Base-by-base conservation (phyloP, 1,140 invertebrate species). In the Leucophenga varia region DNA sequence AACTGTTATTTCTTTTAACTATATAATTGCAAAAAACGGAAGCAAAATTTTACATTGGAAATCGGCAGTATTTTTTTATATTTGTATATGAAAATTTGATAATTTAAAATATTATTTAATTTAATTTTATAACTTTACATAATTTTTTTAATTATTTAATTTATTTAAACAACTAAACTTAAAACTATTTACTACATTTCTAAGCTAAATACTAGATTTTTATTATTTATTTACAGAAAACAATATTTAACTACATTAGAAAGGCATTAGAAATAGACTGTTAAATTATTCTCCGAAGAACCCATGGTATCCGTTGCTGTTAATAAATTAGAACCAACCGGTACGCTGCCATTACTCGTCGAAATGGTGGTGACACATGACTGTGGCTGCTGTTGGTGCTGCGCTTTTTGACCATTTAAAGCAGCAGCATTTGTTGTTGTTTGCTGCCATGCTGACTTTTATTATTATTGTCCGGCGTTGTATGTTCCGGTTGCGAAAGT, bases 231-330 rank as follows among this genome's bases (percentile, higher is more conserved):
- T n/a, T n/a, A n/a, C n/a, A n/a, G n/a, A n/a, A n/a, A n/a, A n/a
- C n/a, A n/a, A n/a, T n/a, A n/a, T n/a, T n/a, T n/a, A n/a, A n/a
- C n/a, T n/a, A n/a, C n/a, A n/a, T n/a, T n/a, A n/a, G n/a, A n/a
- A n/a, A n/a, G n/a, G 28, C 3, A 19, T 53, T 49, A 57, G 46
- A 57, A 57, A 45, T 74, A 74, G 38, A 74, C 72, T 30, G 72
- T 74, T 54, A 74, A 56, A 50, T 74, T 74, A 57, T 74, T 74
- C 49, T 74, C 72, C 30, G 72, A 72, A 21, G 72, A 74, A 38
- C 72, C 69, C 69, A 74, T 71, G 40, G 61, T 57, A 52, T 74
- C 72, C 17, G 72, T 60, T 41, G 69, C 64, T 3, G 47, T 35
- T 14, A 74, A 38, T 9, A 74, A 51, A 54, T 74, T 74, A 2